Evolutionary conservation across 92 coral and sea anemone species (phyloP), one percentile per base, ranked within the genome.

Genomic region (Umimayanthus chanpuru): DNA sequence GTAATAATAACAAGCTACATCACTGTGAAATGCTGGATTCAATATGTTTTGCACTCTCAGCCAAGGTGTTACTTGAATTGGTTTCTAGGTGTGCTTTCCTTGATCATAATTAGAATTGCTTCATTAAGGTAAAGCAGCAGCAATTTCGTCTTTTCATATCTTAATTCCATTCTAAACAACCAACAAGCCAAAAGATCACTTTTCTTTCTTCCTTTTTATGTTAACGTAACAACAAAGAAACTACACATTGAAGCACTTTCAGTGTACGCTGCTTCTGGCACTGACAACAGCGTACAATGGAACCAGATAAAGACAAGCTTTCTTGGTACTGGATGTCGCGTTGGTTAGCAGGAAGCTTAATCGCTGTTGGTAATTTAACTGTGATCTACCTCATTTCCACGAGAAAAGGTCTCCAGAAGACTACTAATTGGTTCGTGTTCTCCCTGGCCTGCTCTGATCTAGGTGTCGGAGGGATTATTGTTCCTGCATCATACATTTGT

Each of bases 321-420:
- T 75, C 79, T 14, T 75, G 79, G 79, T 75, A 75, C 49, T 75
- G 79, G 79, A 16, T 75, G 3, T 38, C 49, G 79, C 49, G 47
- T 8, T 12, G 79, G 53, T 16, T 39, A 36, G 50, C 50, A 21
- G 79, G 79, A 20, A 41, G 41, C 25, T 1, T 75, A 14, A 75
- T 75, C 2, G 0, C 39, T 40, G 50, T 38, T 12, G 79, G 79
- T 36, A 75, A 75, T 75, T 40, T 75, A 8, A 75, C 53, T 8
- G 79, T 75, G 79, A 75, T 75, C 29, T 75, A 75, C 44, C 79
- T 75, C 53, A 75, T 75, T n/a, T 75, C 79, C 44, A 75, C 50
- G 2, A 40, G 79, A 75, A 16, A 14, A 14, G 40, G 49, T 23
- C 79, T 75, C 28, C 79, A 75, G 5, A 75, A 75, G 53, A 39